These are phyloP conservation scores for Crotalus viridis DNA, from an alignment of 2,113 vertebrate genomes.

Conservation along the genomic window DNA sequence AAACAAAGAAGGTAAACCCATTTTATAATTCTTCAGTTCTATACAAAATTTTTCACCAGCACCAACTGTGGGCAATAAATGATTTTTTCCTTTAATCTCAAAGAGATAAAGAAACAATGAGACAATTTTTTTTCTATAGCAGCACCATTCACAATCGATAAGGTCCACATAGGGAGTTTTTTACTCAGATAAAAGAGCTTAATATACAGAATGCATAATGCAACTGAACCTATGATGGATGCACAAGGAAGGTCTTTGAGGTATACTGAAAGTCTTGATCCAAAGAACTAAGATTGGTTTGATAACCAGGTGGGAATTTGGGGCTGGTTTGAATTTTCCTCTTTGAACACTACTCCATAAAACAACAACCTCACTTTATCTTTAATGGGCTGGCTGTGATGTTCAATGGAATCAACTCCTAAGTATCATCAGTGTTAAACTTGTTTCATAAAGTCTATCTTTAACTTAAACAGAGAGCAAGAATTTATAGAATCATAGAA, in stretches of 20 bases:
- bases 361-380: background rate
- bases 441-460: background rate
- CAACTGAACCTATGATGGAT: background rate
- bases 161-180: background rate
- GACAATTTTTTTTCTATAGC: too few species aligned
- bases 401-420: background rate
- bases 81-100: background rate
- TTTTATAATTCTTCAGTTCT: too few species aligned
- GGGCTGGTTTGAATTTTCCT: background rate
- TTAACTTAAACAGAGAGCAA: background rate
- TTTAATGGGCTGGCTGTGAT: background rate
- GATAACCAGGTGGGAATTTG: background rate
- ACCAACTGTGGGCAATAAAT: background rate
- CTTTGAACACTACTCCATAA: background rate
- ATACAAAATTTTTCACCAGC: background rate
- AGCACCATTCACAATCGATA: background rate
- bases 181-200: background rate
- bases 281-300: background rate
- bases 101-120: too few species aligned
- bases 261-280: background rate
- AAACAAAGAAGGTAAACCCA: background rate
- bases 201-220: background rate
- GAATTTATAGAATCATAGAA: background rate
- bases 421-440: background rate
- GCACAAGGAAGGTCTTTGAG: background rate